Conservation (phyloP, 2,113 vertebrate genomes). For the Fregetta grallaria region DNA sequence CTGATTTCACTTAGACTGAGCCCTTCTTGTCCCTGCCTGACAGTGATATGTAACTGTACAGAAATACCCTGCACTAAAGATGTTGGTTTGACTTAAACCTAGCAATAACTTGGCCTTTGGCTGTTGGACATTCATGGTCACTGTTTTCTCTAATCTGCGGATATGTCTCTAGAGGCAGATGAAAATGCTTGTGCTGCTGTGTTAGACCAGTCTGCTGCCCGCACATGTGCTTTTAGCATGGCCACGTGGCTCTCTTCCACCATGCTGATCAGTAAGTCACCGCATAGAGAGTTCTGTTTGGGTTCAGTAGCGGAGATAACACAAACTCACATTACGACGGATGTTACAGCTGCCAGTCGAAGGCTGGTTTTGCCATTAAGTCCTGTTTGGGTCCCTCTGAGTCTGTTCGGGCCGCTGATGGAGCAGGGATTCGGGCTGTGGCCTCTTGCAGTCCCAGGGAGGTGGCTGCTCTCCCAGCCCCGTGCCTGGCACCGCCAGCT, state of each 20-base stretch:
- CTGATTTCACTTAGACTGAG: neutral
- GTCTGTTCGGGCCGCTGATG: accelerated
- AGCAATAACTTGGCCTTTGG: neutral
- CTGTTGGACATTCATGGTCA: neutral
- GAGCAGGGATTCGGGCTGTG: neutral
- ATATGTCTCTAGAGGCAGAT: neutral
- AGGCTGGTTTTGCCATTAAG: neutral
- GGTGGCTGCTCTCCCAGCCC: neutral
- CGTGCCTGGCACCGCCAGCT: neutral
- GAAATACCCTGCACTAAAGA: neutral
- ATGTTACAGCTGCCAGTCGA: neutral
- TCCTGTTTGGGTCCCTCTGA: neutral
- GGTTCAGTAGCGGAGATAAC: neutral
- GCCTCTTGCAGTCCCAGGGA: neutral
- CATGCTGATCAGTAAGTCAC: neutral
- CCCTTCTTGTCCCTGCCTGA: neutral
- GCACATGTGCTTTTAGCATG: neutral
- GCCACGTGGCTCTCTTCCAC: neutral
- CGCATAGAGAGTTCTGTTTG: neutral
- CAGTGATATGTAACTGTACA: neutral
- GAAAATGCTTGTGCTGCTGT: neutral
- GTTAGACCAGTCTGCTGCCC: neutral
- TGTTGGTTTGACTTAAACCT: neutral
- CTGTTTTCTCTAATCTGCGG: neutral
- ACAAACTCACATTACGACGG: accelerated